Percentiles rank a stretch among this genome's conserved stretches.
phyloP scores from a whole-genome alignment of 2,113 vertebrate species.

The Labeo rohita region DNA sequence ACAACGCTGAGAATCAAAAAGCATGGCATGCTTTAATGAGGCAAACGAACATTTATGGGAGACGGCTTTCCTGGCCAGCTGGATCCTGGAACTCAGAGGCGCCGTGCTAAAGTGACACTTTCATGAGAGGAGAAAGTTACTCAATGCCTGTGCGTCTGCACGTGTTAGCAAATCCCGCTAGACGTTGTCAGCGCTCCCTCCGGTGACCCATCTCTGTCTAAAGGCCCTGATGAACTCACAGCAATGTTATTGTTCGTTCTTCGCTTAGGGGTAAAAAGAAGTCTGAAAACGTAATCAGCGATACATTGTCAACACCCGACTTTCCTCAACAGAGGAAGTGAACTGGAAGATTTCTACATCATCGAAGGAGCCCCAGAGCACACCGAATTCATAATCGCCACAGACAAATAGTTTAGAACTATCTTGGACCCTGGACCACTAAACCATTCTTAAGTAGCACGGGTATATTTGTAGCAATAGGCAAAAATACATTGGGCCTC shows the following conservation, averaged over 20 bases:
- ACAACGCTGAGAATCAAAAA: conserved; percentile 60
- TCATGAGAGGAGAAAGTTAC: conserved; percentile 65
- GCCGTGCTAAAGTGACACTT: conserved; percentile 65
- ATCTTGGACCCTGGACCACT: no score
- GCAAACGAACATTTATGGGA: conserved; percentile 68
- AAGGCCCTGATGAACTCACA: background rate
- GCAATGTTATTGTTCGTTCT: background rate
- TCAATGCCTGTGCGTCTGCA: conserved; percentile 45
- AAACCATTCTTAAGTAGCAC: no score
- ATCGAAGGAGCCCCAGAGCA: no score
- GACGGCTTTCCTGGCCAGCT: conserved; percentile 59
- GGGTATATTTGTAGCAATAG: no score
- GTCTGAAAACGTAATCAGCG: no score
- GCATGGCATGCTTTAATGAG: conserved; percentile 66
- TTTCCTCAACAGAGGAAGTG: no score
- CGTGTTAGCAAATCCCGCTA: conserved; percentile 21
- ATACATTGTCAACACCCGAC: no score
- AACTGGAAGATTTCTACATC: no score
- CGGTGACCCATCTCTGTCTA: background rate
- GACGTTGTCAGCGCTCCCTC: background rate
- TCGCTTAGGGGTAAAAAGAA: background rate
- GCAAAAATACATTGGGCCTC: no score
- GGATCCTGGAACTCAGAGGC: conserved; percentile 54
- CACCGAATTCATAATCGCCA: no score
- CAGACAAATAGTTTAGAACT: no score